Evolutionary conservation across 2,797 vertebrate species (phyloP), one percentile per base, ranked within the genome.

Genomic region (Limosa lapponica): DNA sequence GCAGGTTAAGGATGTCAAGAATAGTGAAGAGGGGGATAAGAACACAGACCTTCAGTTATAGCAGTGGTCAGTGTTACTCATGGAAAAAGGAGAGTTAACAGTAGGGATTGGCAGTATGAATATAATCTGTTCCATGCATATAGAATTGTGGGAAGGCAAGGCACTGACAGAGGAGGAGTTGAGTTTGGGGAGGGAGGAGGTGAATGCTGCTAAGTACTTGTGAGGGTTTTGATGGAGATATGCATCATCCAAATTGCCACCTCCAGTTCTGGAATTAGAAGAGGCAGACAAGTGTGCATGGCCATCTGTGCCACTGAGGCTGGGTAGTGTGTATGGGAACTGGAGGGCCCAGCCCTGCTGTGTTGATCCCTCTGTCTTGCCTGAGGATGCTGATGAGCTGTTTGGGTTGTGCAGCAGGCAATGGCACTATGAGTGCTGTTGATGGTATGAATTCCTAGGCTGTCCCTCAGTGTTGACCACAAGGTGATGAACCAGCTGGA

Each of bases 351-450:
- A 55, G 54, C 13, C 61, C 44, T 93, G 77, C 72, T 86, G 80
- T 61, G n/a, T n/a, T n/a, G 49, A 49, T 52, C 48, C 24, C n/a
- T 90, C 72, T 3, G 9, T 15, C 67, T 86, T 81, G 41, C 49
- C 24, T 3, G 3, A 93, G 59, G 65, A 57, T 52, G 44, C 32
- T 36, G 19, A 44, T 36, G 41, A 64, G 52, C 59, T 34, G 32
- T 67, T 62, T 71, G 86, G 24, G 34, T 24, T 71, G 75, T 59
- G 39, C 75, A 91, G 90, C 52, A 74, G 41, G 61, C 71, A 71
- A 39, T 27, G 27, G 28, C 44, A 55, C 13, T 8, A 2, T 11
- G 14, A 86, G 10, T 12, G 7, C 39, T 64, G 17, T 7, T 59
- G 39, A 32, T 32, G 17, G 39, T 36, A 44, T 16, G 30, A 44